Evolutionary conservation across 2,113 vertebrate genomes (phyloP).

Genomic region (Sorex fumeus): DNA sequence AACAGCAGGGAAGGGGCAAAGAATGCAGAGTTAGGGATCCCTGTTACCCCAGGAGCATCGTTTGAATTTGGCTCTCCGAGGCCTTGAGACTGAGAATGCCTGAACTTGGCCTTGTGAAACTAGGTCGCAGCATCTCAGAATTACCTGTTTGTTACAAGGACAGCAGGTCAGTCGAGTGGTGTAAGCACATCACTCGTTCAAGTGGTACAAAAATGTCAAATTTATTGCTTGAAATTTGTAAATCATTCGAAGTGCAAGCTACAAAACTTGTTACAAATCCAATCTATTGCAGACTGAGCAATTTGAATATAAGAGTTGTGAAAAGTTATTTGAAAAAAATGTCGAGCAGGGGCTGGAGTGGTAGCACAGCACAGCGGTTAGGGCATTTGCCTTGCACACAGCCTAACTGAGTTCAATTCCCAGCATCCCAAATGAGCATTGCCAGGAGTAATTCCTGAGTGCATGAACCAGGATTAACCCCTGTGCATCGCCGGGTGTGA

Average conservation of each 20-base stretch:
- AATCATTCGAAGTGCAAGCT: not conserved
- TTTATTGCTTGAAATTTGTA: slow-evolving; percentile 36
- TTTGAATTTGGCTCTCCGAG: not conserved
- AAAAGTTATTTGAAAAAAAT: slow-evolving; percentile 39
- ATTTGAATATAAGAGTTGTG: not conserved
- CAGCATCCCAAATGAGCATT: no score
- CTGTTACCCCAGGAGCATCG: no score
- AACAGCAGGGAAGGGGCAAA: fast-evolving
- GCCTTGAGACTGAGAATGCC: no score
- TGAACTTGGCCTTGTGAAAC: not conserved
- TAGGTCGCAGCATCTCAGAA: not conserved
- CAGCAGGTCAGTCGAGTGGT: not conserved
- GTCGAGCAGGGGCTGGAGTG: no score
- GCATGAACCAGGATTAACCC: no score
- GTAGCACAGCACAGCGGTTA: no score
- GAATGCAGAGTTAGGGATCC: fast-evolving
- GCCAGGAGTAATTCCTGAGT: no score
- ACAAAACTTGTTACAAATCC: not conserved
- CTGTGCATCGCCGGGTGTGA: no score
- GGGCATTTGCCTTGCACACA: no score
- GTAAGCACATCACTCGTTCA: slow-evolving; percentile 9
- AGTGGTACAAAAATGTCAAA: not conserved
- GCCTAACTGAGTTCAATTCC: no score
- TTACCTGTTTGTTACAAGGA: not conserved
- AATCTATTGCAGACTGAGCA: not conserved